A percentile compares a stretch with the other conserved stretches of the same genome.
phyloP scores from a whole-genome alignment of 1,140 invertebrate genomes.

The Scaptomyza pallida region DNA sequence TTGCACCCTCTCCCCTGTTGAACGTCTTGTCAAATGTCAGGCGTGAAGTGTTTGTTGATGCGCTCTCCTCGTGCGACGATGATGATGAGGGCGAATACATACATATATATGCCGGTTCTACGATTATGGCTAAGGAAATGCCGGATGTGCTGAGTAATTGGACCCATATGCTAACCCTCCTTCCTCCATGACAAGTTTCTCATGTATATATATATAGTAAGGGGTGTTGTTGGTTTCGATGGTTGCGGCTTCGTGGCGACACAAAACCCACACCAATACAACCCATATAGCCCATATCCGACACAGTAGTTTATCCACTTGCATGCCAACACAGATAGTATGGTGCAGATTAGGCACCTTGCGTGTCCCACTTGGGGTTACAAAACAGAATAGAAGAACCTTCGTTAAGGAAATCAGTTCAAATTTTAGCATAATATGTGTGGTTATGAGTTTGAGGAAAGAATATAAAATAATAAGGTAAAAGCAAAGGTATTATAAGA shows the following conservation, averaged over 20 bases:
- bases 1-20: neutral
- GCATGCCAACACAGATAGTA: neutral
- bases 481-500: no score
- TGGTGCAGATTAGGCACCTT: conserved; percentile 20
- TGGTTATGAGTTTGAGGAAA: neutral
- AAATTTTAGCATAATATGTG: neutral
- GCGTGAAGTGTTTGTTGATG: conserved; percentile 82
- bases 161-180: conserved; percentile 67
- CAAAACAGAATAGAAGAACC: neutral
- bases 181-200: no score
- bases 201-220: neutral
- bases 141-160: conserved; percentile 80
- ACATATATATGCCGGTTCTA: neutral
- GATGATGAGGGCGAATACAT: conserved; percentile 16
- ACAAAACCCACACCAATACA: neutral
- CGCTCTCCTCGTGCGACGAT: conserved; percentile 39
- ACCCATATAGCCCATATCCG: no score
- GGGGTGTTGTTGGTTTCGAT: neutral
- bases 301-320: conserved; percentile 9
- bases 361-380: neutral
- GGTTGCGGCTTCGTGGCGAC: conserved; percentile 20
- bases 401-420: neutral
- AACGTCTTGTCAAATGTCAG: conserved; percentile 79
- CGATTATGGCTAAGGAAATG: conserved; percentile 29
- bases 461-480: neutral